Evolutionary conservation across 1,140 invertebrate genomes (phyloP).

Genomic region (Mycetomoellerius zeteki): DNA sequence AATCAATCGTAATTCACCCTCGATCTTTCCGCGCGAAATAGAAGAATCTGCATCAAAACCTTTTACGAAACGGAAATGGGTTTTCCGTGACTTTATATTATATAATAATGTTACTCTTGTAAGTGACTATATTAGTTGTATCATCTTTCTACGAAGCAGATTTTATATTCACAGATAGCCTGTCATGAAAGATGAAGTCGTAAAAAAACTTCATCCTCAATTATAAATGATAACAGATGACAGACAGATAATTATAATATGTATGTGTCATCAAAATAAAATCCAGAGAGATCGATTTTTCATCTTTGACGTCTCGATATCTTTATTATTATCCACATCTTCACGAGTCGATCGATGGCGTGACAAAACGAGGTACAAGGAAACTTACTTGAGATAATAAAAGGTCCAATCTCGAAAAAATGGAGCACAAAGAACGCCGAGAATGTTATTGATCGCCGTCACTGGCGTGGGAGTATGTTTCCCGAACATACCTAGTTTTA

Average conservation of each 20-base stretch:
- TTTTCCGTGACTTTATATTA: not conserved
- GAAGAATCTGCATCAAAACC: not conserved
- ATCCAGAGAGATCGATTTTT: constrained; percentile 13
- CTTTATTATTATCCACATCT: constrained; percentile 9
- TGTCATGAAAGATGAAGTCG: not conserved
- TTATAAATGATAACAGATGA: not conserved
- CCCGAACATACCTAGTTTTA: not conserved
- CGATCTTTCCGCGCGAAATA: not conserved
- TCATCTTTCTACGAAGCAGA: not conserved
- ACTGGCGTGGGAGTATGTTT: not conserved
- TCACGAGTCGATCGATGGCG: not conserved
- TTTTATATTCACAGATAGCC: constrained; percentile 6
- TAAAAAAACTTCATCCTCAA: not conserved
- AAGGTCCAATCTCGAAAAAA: constrained; percentile 41
- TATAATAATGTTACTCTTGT: too few relatives aligned
- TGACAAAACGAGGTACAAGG: not conserved
- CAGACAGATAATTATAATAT: constrained; percentile 12
- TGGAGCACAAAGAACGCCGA: constrained; percentile 22
- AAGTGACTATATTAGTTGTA: not conserved
- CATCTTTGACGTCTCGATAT: constrained; percentile 23
- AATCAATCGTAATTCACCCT: not conserved
- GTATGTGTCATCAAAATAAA: constrained; percentile 7
- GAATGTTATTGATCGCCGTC: constrained; percentile 36
- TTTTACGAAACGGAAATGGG: not conserved
- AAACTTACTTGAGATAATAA: constrained; percentile 40